Evolutionary conservation across 2,888 invertebrate genomes (phyloP).

Genomic region (Cacoxenus indagator): DNA sequence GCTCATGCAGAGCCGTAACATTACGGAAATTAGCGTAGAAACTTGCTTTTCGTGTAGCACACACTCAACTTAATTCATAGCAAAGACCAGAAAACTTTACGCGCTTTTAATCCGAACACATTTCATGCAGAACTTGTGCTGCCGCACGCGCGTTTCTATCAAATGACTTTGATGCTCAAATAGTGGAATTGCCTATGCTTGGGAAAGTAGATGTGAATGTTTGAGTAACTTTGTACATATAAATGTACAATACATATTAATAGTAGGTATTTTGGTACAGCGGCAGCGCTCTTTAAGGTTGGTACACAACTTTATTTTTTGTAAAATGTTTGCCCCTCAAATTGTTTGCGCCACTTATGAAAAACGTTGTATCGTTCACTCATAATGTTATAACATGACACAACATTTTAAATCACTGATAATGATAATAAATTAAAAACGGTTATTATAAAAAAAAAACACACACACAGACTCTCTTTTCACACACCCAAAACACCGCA

Average conservation of each 20-base stretch:
- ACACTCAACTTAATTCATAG: constrained; percentile 22
- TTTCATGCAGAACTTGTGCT: neutral
- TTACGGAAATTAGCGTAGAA: constrained; percentile 63
- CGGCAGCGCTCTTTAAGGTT: neutral
- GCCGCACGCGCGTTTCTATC: constrained; percentile 26
- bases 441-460: constrained; percentile 39
- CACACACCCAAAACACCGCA: neutral
- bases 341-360: neutral
- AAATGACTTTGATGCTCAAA: constrained; percentile 31
- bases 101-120: constrained; percentile 5
- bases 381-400: too few species aligned
- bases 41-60: constrained; percentile 48
- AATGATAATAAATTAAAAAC: constrained; percentile 64
- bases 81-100: neutral
- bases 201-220: constrained; percentile 8
- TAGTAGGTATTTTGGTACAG: neutral
- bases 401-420: constrained; percentile 62
- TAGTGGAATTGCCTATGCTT: neutral
- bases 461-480: constrained; percentile 11
- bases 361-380: constrained; percentile 51
- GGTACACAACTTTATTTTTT: neutral
- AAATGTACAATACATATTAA: constrained; percentile 22
- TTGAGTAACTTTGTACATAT: constrained; percentile 33
- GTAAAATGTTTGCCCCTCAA: neutral
- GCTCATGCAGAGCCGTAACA: constrained; percentile 49